phyloP scores from a whole-genome alignment of 2,797 vertebrate species.

The Sebastes dallii region DNA sequence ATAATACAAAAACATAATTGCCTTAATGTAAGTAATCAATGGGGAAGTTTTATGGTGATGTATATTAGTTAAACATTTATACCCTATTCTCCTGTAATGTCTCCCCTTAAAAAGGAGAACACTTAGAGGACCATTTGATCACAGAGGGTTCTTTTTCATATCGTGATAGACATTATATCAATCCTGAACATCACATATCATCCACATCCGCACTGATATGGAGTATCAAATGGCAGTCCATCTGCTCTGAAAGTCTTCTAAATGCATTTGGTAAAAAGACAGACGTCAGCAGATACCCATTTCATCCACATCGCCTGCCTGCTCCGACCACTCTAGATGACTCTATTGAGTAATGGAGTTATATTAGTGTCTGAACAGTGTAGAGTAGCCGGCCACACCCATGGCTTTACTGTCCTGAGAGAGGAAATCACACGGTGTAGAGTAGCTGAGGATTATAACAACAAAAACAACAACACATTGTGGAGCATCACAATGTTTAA shows the following conservation, averaged over 20 bases:
- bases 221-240: conserved; percentile 57
- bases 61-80: no score
- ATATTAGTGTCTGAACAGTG: conserved; percentile 28
- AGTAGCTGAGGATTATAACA: not conserved
- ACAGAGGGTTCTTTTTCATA: not conserved
- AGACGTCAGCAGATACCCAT: conserved; percentile 44
- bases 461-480: conserved; percentile 6
- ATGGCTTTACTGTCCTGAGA: conserved; percentile 7
- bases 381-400: conserved; percentile 35
- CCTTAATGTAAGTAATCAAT: no score
- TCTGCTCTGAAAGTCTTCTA: conserved; percentile 53
- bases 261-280: conserved; percentile 55
- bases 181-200: conserved; percentile 16
- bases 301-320: conserved; percentile 19
- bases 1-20: no score
- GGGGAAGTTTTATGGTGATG: no score
- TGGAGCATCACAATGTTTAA: not conserved
- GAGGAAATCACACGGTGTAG: not conserved
- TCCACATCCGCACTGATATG: conserved; percentile 18
- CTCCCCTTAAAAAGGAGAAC: conserved; percentile 1
- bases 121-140: not conserved
- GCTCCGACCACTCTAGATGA: conserved; percentile 12
- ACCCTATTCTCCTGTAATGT: no score
- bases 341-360: conserved; percentile 49
- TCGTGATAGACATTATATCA: conserved; percentile 15